Percentiles rank a stretch among this genome's conserved stretches.
Conservation (phyloP, 1,140 invertebrate genomes). For the Drosophila rufa region DNA sequence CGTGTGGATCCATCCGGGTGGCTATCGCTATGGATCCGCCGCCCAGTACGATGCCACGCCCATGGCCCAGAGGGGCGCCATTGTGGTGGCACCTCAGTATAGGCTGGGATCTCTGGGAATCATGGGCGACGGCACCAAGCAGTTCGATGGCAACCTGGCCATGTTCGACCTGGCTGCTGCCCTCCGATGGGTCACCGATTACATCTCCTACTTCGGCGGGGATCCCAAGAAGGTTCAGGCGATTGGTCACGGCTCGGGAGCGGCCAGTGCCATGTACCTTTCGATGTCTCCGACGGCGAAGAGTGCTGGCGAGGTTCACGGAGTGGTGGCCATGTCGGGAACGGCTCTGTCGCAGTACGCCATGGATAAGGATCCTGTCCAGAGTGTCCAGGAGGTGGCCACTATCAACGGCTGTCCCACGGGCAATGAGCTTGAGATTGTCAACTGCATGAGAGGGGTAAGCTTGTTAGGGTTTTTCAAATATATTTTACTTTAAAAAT, state of each 20-base stretch:
- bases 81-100: conserved; percentile 93
- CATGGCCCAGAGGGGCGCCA: conserved; percentile 88
- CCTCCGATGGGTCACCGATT: conserved; percentile 88
- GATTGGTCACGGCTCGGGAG: conserved; percentile 90
- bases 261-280: conserved; percentile 87
- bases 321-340: conserved; percentile 90
- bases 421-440: conserved; percentile 85
- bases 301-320: conserved; percentile 86
- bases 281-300: conserved; percentile 86
- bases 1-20: conserved; percentile 89
- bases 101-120: conserved; percentile 92
- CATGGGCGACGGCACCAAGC: conserved; percentile 88
- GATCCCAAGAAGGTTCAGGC: conserved; percentile 88
- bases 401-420: conserved; percentile 86
- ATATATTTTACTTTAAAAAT: neutral
- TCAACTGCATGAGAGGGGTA: conserved; percentile 87
- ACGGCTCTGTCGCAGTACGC: conserved; percentile 88
- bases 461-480: neutral
- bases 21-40: conserved; percentile 88
- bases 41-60: conserved; percentile 88
- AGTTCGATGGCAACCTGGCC: conserved; percentile 90
- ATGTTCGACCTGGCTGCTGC: conserved; percentile 90
- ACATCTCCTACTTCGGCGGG: conserved; percentile 90
- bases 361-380: conserved; percentile 86
- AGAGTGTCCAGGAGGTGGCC: conserved; percentile 86